Evolutionary conservation across 1,140 invertebrate species (phyloP).

Genomic region (Pseudomyrmex gracilis): DNA sequence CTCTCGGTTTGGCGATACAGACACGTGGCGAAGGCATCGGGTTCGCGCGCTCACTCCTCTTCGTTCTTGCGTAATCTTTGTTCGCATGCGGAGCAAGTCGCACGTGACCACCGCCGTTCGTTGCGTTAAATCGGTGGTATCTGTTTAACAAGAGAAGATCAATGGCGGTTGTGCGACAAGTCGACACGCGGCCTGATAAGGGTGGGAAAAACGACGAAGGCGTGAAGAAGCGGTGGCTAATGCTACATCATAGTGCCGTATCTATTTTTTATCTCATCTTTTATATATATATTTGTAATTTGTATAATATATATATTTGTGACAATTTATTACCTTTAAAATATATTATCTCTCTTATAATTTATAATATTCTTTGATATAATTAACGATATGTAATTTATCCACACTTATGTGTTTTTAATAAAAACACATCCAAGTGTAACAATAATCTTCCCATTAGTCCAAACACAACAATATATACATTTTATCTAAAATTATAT

Average conservation of each 20-base stretch:
- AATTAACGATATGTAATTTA: too few species aligned
- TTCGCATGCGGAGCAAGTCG: constrained; percentile 36
- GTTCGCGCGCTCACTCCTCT: constrained; percentile 42
- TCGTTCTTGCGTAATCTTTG: constrained; percentile 30
- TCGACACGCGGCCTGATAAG: constrained; percentile 10
- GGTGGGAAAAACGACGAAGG: constrained; percentile 20
- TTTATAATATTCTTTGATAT: neutral
- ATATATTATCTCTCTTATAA: neutral
- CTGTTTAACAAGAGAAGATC: constrained; percentile 46
- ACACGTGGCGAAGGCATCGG: constrained; percentile 64
- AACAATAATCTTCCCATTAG: neutral
- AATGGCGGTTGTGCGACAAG: neutral
- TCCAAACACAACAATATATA: neutral
- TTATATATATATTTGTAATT: neutral
- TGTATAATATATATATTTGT: neutral
- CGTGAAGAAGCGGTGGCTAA: constrained; percentile 4
- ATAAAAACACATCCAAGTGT: neutral
- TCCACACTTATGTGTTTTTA: neutral
- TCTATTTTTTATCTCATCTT: neutral
- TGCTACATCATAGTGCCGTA: too few species aligned
- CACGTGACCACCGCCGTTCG: constrained; percentile 60
- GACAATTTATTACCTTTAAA: neutral
- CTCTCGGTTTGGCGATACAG: constrained; percentile 65
- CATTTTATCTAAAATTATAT: constrained; percentile 21
- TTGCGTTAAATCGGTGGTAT: constrained; percentile 58